A percentile compares a stretch with the other conserved stretches of the same genome.
phyloP scores from a whole-genome alignment of 37 sponge, comb jelly and placozoan species.

The Ephydatia muelleri region DNA sequence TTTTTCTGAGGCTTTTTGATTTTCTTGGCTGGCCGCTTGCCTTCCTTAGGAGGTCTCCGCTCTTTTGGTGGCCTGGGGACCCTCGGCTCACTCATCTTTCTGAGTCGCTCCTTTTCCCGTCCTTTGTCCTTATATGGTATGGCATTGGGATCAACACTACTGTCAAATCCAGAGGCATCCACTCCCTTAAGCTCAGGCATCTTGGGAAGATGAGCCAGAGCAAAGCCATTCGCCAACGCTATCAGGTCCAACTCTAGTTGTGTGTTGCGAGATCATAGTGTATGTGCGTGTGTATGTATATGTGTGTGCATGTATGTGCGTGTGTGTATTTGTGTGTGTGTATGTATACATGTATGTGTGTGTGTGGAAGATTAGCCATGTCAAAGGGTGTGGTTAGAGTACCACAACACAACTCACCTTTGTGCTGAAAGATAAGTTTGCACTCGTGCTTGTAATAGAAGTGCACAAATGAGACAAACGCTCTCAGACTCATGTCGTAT shows the following conservation, averaged over 20 bases:
- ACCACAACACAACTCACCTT: no score
- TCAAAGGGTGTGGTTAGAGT: not conserved
- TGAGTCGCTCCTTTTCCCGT: conserved; percentile 62
- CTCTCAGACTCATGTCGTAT: conserved; percentile 80
- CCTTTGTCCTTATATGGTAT: conserved; percentile 59
- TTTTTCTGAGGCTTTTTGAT: no score
- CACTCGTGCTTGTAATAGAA: conserved; percentile 96
- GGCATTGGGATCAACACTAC: conserved; percentile 6
- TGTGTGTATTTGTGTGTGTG: no score
- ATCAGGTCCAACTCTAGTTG: conserved; percentile 79
- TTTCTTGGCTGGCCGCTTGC: no score
- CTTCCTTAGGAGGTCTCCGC: no score
- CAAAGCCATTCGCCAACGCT: conserved; percentile 79
- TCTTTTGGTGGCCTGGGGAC: no score
- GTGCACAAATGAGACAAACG: conserved; percentile 95
- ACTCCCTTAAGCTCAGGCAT: conserved; percentile 90
- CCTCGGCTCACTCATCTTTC: no score
- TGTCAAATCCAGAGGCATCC: conserved; percentile 34
- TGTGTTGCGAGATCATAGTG: no score
- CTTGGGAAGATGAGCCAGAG: conserved; percentile 80
- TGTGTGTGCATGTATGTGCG: no score
- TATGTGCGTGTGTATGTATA: no score
- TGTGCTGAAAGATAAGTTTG: conserved; percentile 84
- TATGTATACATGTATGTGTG: conserved; percentile 9
- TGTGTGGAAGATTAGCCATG: not conserved